A percentile compares a stretch with the other conserved stretches of the same genome.
phyloP scores from a whole-genome alignment of 2,113 vertebrate species.

The Phodopus roborovskii region DNA sequence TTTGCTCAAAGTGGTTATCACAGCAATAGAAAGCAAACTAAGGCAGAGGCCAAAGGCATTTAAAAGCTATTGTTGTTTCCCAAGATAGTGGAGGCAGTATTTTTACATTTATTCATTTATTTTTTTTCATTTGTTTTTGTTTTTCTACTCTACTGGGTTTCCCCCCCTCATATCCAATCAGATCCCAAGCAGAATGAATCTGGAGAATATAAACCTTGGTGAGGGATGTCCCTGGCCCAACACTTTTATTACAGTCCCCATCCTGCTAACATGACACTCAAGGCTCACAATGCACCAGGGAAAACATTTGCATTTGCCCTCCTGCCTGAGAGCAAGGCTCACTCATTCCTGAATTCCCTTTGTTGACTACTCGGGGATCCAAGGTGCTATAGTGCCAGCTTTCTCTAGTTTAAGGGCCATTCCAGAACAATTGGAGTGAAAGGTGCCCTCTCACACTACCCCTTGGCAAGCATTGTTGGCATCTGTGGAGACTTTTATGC shows the following conservation, averaged over 20 bases:
- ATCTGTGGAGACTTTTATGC: slow-evolving; percentile 18
- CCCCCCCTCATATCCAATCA: not conserved
- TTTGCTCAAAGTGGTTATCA: not conserved
- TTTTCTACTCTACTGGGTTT: slow-evolving; percentile 42
- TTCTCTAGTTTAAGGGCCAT: slow-evolving; percentile 15
- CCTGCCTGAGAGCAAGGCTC: slow-evolving; percentile 24
- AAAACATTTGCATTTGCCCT: slow-evolving; percentile 6
- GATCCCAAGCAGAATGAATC: slow-evolving; percentile 10
- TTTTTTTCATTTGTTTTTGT: slow-evolving; percentile 53
- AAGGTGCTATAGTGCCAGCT: not conserved
- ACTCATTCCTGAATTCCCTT: slow-evolving; percentile 49
- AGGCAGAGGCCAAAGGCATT: not conserved
- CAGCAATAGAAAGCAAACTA: not conserved
- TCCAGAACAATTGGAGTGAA: slow-evolving; percentile 22
- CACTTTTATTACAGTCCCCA: not conserved
- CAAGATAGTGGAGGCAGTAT: not conserved
- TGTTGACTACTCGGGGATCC: slow-evolving; percentile 33
- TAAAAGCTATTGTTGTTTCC: not conserved
- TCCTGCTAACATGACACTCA: not conserved
- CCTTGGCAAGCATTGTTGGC: not conserved
- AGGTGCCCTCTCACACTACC: slow-evolving; percentile 34
- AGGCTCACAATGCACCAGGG: not conserved
- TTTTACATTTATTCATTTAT: slow-evolving; percentile 37
- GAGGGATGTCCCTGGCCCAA: not conserved
- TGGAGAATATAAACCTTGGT: not conserved